Evolutionary conservation across 2,888 invertebrate genomes (phyloP).

Genomic region (Leucoptera coffeella): DNA sequence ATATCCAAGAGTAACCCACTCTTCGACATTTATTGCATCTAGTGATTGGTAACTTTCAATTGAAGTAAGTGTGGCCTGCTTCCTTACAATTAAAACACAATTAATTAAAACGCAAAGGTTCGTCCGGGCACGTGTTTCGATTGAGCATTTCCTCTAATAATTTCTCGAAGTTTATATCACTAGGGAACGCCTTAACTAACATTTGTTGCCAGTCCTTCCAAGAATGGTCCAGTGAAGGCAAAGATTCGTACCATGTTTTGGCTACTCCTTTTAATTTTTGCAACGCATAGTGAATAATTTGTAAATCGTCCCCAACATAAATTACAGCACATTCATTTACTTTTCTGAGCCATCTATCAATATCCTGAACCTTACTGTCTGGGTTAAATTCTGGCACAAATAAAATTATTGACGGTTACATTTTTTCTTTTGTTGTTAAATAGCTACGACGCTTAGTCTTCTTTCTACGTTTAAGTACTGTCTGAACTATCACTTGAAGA

Average conservation of each 20-base stretch:
- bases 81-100: neutral
- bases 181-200: too few species aligned
- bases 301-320: slow-evolving; percentile 2
- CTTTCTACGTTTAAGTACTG: too few species aligned
- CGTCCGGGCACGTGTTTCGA: slow-evolving; percentile 1
- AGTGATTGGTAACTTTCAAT: too few species aligned
- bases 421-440: too few species aligned
- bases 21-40: too few species aligned
- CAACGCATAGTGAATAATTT: slow-evolving; percentile 2
- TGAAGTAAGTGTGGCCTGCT: slow-evolving; percentile 1
- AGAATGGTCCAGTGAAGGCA: slow-evolving; percentile 3
- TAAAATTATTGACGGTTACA: too few species aligned
- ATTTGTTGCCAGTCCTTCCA: slow-evolving; percentile 6
- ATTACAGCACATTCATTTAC: slow-evolving; percentile 4
- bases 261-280: slow-evolving; percentile 5
- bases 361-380: too few species aligned
- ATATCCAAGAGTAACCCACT: too few species aligned
- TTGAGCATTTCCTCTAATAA: too few species aligned
- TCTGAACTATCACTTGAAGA: too few species aligned
- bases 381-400: slow-evolving; percentile 4
- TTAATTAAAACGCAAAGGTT: slow-evolving; percentile 3
- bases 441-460: too few species aligned
- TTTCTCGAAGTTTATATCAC: too few species aligned
- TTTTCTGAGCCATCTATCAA: slow-evolving; percentile 4
- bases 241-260: slow-evolving; percentile 4